Conservation (phyloP, 2,113 vertebrate genomes). For the Trematocara macrostoma region DNA sequence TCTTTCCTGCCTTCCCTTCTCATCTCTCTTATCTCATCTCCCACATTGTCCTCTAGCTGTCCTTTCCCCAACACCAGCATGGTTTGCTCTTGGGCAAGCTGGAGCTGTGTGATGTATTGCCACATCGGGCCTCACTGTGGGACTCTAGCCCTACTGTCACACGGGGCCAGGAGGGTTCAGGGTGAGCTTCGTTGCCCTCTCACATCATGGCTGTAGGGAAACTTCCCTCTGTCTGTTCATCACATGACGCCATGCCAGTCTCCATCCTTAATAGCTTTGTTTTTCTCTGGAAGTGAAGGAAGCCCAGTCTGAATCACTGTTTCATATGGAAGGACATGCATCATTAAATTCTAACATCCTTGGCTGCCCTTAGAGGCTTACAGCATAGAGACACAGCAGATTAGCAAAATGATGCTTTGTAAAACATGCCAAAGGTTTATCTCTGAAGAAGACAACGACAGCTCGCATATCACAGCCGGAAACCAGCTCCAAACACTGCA, state of each 20-base stretch:
- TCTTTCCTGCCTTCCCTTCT: conserved; percentile 42
- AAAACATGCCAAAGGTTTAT: neutral
- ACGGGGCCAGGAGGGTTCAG: conserved; percentile 29
- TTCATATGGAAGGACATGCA: conserved; percentile 17
- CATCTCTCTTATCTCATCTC: conserved; percentile 16
- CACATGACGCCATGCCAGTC: neutral
- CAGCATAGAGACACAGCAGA: neutral
- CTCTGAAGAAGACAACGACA: neutral
- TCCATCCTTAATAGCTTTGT: conserved; percentile 23
- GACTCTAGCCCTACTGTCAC: conserved; percentile 33
- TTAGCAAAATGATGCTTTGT: neutral
- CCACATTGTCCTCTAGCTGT: conserved; percentile 49
- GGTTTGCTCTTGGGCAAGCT: conserved; percentile 1
- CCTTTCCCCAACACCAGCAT: conserved; percentile 16
- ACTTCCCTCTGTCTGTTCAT: neutral
- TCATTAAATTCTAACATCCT: conserved; percentile 37
- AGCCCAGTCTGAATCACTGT: conserved; percentile 1
- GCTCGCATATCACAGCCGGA: neutral
- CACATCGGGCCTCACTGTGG: conserved; percentile 16
- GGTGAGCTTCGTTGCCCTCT: conserved; percentile 18
- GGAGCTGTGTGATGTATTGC: conserved; percentile 45
- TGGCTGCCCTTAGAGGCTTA: conserved; percentile 6
- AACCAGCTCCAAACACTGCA: neutral
- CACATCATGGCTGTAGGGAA: neutral
- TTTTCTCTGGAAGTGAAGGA: conserved; percentile 14